A percentile compares a stretch with the other conserved stretches of the same genome.
phyloP scores from a whole-genome alignment of 2,888 invertebrate species.

The Pharmacophagus antenor region DNA sequence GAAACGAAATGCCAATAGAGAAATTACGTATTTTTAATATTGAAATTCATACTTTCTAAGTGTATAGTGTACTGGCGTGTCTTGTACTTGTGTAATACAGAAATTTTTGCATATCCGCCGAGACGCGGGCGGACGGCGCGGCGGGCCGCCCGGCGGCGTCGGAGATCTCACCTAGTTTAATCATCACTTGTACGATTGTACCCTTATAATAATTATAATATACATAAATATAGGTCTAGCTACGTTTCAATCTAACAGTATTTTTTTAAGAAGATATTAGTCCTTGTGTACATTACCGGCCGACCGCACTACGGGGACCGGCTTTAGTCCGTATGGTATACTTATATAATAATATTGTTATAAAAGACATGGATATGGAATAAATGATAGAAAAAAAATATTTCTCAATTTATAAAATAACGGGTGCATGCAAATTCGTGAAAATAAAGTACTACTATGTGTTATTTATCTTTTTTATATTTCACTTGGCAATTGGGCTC shows the following conservation, averaged over 20 bases:
- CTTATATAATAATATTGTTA: slow-evolving; percentile 70
- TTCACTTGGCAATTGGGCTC: slow-evolving; percentile 70
- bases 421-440: slow-evolving; percentile 80
- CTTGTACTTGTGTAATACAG: slow-evolving; percentile 55
- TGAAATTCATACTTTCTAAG: slow-evolving; percentile 73
- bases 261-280: slow-evolving; percentile 82
- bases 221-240: slow-evolving; percentile 77
- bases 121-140: slow-evolving; percentile 73
- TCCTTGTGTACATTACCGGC: slow-evolving; percentile 77
- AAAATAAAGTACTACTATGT: slow-evolving; percentile 74
- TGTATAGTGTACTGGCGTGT: slow-evolving; percentile 68
- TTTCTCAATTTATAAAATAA: slow-evolving; percentile 78
- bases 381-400: slow-evolving; percentile 72
- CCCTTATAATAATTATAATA: slow-evolving; percentile 73
- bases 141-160: slow-evolving; percentile 73
- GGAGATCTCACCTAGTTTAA: slow-evolving; percentile 79
- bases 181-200: slow-evolving; percentile 76
- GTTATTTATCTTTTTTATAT: slow-evolving; percentile 81
- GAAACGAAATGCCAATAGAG: slow-evolving; percentile 77
- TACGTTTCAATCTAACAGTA: slow-evolving; percentile 81
- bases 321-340: slow-evolving; percentile 75
- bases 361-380: slow-evolving; percentile 77
- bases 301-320: slow-evolving; percentile 63
- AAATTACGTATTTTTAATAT: slow-evolving; percentile 81
- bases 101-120: slow-evolving; percentile 78